Evolutionary conservation across 92 coral and sea anemone genomes (phyloP), one percentile per base, ranked within the genome.

Genomic region (Bergia sp.): DNA sequence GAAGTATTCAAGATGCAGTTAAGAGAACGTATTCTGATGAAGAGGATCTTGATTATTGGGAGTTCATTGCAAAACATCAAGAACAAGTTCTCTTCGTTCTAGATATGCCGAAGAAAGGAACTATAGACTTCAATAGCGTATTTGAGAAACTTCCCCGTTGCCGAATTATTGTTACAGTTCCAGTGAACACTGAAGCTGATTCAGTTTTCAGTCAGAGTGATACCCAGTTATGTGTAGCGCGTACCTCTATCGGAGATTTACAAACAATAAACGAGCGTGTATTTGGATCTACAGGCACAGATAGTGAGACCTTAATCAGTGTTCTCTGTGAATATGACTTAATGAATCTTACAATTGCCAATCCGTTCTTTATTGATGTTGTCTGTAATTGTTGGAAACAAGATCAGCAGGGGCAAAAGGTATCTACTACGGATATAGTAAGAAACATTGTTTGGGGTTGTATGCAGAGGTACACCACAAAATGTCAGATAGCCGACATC

Each of bases 61-160:
- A 67, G 42, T 82, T 82, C 37, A 12, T 43, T 43, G 64, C 41
- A 6, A 20, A 21, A 21, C 21, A 66, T 44, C 76, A 66, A 6
- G 86, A 82, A 5, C 39, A 82, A n/a, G 76, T 82, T 66, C n/a
- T 82, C 29, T 82, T 82, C n/a, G 9, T 82, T 4, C 12, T 82
- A 45, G 86, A 82, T 72, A 82, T 82, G 86, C 86, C 86, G 8
- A 82, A 65, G 86, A 82, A 43, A 43, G 86, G 86, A 82, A 38
- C 39, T 15, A 67, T 82, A 42, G 76, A 82, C 61, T 66, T 82
- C 38, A 37, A 0, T 11, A 66, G 7, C 18, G 76, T 82, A 66
- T 82, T 82, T 41, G 38, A 41, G 21, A 39, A 42, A 20, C 74
- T 82, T 42, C 86, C 86, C n/a, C 8, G 4, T 10, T 82, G 76